Conservation (phyloP, 2,888 invertebrate species). For the Helobdella robusta region DNA sequence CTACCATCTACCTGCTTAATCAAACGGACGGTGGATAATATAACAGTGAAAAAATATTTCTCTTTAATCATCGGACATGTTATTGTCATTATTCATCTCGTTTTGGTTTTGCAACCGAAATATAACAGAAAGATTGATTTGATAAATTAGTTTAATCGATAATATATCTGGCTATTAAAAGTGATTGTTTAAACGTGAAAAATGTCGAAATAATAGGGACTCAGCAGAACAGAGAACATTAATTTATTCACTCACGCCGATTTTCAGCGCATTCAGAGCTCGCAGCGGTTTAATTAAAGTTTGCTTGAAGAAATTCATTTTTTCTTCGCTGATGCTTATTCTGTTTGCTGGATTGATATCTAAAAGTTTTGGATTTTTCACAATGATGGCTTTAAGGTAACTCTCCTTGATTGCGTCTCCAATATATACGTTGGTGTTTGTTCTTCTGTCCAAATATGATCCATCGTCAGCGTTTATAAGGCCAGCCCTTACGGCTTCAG, state of each 20-base stretch:
- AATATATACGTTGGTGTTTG: constrained; percentile 39
- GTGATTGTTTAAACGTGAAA: background rate
- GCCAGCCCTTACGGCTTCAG: constrained; percentile 36
- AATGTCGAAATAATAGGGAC: no score
- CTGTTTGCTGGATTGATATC: constrained; percentile 43
- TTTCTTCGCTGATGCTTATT: constrained; percentile 40
- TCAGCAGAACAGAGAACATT: no score
- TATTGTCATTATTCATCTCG: no score
- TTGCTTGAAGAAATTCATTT: constrained; percentile 37
- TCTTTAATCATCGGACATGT: no score
- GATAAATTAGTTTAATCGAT: no score
- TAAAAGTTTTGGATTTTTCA: constrained; percentile 40
- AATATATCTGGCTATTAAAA: no score
- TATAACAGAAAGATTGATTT: no score
- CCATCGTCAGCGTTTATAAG: constrained; percentile 42
- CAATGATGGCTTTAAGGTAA: constrained; percentile 44
- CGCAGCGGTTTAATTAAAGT: constrained; percentile 41
- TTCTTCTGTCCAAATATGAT: constrained; percentile 43
- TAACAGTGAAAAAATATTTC: no score
- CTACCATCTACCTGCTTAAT: no score
- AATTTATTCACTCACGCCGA: no score
- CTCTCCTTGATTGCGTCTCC: constrained; percentile 47
- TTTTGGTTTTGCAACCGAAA: no score
- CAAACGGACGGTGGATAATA: no score
- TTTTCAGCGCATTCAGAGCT: constrained; percentile 38